Conservation (phyloP, 1,140 invertebrate genomes). For the Heliconius nattereri region DNA sequence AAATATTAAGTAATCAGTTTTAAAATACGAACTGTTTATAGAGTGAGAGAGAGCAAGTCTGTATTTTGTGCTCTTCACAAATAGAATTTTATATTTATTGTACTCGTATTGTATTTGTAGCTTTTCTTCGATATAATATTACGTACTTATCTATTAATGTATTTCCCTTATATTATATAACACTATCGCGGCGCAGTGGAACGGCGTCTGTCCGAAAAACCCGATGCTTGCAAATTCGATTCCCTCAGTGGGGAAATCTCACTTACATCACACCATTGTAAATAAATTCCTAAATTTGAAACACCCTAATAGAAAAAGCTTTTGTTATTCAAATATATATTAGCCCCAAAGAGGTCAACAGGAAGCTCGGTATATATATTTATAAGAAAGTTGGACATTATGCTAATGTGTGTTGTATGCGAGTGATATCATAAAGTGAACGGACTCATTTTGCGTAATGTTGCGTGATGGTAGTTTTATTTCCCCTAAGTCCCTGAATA, state of each 20-base stretch:
- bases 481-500: background rate
- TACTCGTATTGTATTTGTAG: no score
- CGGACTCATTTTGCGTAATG: slow-evolving; percentile 1
- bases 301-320: background rate
- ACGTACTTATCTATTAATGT: no score
- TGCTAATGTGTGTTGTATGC: background rate
- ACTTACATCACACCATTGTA: background rate
- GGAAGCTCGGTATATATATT: background rate
- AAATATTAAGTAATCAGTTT: no score
- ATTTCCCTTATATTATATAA: no score
- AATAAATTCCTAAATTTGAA: background rate
- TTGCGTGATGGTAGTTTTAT: slow-evolving; percentile 6
- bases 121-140: no score
- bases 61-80: no score
- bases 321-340: background rate
- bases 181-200: no score
- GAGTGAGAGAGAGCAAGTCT: no score
- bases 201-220: no score
- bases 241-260: background rate
- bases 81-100: no score
- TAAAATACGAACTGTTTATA: no score
- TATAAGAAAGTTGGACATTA: slow-evolving; percentile 9
- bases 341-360: background rate
- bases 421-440: slow-evolving; percentile 8
- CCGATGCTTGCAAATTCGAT: no score